Evolutionary conservation across 92 coral and sea anemone species (phyloP).

Genomic region (Heliopora coerulea): DNA sequence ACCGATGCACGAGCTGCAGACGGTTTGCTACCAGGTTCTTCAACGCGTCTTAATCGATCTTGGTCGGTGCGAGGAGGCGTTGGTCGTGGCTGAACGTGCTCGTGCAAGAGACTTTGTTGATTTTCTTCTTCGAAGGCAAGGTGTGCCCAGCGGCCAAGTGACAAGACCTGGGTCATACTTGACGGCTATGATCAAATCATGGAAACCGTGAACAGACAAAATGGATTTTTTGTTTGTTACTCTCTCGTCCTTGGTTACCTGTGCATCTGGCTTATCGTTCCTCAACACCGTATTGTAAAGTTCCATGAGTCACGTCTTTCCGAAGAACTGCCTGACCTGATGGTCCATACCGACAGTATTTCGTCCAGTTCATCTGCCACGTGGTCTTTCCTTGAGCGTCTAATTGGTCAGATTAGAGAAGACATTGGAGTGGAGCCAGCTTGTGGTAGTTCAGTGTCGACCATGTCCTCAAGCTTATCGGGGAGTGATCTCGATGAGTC

Average conservation of each 20-base stretch:
- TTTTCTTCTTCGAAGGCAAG: constrained; percentile 83
- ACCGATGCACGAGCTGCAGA: constrained; percentile 84
- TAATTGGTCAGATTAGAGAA: constrained; percentile 91
- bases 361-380: constrained; percentile 45
- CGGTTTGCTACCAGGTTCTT: constrained; percentile 78
- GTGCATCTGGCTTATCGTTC: constrained; percentile 92
- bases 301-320: constrained; percentile 83
- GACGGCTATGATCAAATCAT: constrained; percentile 73
- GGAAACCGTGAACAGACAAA: constrained; percentile 77
- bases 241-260: constrained; percentile 93
- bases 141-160: constrained; percentile 46
- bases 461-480: constrained; percentile 65
- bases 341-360: constrained; percentile 35
- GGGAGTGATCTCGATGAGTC: constrained; percentile 76
- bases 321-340: constrained; percentile 61
- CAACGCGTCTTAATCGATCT: constrained; percentile 89
- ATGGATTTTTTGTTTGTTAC: constrained; percentile 71
- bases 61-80: constrained; percentile 79
- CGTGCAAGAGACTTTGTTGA: constrained; percentile 85
- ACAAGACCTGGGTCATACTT: constrained; percentile 40
- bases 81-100: constrained; percentile 92
- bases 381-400: constrained; percentile 75
- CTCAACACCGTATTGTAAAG: constrained; percentile 78
- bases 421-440: constrained; percentile 98
- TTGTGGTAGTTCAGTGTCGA: constrained; percentile 46